phyloP scores from a whole-genome alignment of 2,888 invertebrate genomes.

The Agriotes lineatus region DNA sequence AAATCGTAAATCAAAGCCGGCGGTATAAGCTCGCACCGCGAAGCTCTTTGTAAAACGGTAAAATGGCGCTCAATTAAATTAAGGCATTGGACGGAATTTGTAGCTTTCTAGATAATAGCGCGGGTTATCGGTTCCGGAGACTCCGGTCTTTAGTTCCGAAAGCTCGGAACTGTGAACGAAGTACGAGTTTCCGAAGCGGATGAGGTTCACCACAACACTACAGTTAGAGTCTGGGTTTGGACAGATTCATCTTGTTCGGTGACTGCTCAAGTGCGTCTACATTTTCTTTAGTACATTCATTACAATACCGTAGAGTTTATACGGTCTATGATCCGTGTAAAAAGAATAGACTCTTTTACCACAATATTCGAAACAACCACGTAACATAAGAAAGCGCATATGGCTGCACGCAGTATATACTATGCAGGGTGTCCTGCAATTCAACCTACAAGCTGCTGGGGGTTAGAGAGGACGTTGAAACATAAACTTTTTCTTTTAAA shows the following conservation, averaged over 20 bases:
- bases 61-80: slow-evolving; percentile 23
- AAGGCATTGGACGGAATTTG: slow-evolving; percentile 18
- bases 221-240: slow-evolving; percentile 15
- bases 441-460: too few species aligned
- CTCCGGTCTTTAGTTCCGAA: slow-evolving; percentile 27
- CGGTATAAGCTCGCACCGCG: neutral
- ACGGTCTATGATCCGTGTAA: too few species aligned
- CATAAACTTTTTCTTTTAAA: too few species aligned
- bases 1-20: neutral
- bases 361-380: too few species aligned
- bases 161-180: slow-evolving; percentile 29
- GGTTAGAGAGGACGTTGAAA: too few species aligned
- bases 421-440: too few species aligned
- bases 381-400: too few species aligned
- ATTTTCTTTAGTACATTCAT: too few species aligned
- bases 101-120: slow-evolving; percentile 21
- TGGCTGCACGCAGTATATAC: too few species aligned
- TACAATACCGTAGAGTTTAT: too few species aligned
- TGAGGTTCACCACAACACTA: slow-evolving; percentile 35
- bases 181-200: slow-evolving; percentile 35
- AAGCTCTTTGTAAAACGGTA: slow-evolving; percentile 2
- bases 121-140: slow-evolving; percentile 26
- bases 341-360: too few species aligned
- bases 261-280: too few species aligned
- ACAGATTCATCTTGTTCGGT: slow-evolving; percentile 17